phyloP scores from a whole-genome alignment of 2,113 vertebrate species.

The Hypocryptadius cinnamomeus region DNA sequence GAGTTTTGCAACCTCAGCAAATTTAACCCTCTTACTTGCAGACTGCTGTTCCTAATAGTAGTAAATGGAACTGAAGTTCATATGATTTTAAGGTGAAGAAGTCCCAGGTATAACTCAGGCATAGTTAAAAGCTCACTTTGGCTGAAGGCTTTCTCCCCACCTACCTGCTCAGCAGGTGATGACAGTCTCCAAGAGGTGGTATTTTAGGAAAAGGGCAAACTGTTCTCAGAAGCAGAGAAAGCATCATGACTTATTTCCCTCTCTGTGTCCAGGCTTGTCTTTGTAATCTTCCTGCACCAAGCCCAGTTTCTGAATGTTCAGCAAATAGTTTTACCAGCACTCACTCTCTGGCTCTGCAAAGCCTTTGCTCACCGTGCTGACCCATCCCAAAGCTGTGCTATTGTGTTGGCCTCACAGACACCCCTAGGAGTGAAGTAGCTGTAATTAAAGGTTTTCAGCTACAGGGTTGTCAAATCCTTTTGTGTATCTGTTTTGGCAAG shows the following conservation, averaged over 20 bases:
- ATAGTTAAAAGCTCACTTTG: neutral
- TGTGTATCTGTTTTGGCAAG: constrained; percentile 72
- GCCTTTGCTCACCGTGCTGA: neutral
- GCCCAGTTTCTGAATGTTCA: neutral
- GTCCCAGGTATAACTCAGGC: neutral
- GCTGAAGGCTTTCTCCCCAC: neutral
- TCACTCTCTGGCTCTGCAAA: neutral
- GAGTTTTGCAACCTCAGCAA: neutral
- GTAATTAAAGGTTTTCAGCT: constrained; percentile 75
- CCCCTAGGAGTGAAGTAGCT: constrained; percentile 55
- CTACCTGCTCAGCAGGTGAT: neutral
- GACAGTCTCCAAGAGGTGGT: neutral
- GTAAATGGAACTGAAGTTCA: neutral
- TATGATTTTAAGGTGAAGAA: neutral
- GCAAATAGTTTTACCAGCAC: neutral
- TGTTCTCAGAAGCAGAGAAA: neutral
- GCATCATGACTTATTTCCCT: neutral
- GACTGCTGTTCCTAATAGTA: neutral
- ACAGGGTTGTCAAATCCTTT: constrained; percentile 68
- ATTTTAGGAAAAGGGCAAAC: neutral
- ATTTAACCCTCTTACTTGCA: neutral
- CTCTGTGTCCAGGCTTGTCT: neutral
- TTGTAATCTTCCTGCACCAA: neutral
- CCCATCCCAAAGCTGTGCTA: neutral
- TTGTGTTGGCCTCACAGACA: constrained; percentile 25